A percentile compares a stretch with the other conserved stretches of the same genome.
phyloP scores from a whole-genome alignment of 1,140 invertebrate species.

The Phymorhynchus buccinoides region DNA sequence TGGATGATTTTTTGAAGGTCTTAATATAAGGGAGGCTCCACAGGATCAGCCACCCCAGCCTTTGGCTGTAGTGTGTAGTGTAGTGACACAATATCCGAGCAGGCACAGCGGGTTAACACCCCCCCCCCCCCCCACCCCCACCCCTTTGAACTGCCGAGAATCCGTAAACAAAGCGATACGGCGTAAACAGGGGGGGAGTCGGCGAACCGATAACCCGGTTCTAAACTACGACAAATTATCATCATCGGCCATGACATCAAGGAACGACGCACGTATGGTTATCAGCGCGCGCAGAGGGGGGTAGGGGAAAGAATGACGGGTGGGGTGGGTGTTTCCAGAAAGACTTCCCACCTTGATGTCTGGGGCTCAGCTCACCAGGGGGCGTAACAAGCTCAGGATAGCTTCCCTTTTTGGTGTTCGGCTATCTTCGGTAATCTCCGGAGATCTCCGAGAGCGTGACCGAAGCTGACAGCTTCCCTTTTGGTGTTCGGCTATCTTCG shows the following conservation, averaged over 20 bases:
- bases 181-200: slow-evolving; percentile 6
- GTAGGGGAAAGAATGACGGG: too few relatives aligned
- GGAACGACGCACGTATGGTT: slow-evolving; percentile 16
- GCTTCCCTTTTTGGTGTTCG: slow-evolving; percentile 18
- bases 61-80: too few relatives aligned
- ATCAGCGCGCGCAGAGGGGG: slow-evolving; percentile 24
- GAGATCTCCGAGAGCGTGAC: too few relatives aligned
- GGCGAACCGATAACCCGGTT: slow-evolving; percentile 18
- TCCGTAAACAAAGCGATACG: slow-evolving; percentile 33
- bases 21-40: too few relatives aligned
- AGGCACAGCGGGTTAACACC: background rate
- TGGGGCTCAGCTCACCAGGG: slow-evolving; percentile 4
- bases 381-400: slow-evolving; percentile 35
- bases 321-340: background rate
- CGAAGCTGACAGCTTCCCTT: slow-evolving; percentile 20
- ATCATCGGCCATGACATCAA: slow-evolving; percentile 38
- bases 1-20: too few relatives aligned
- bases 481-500: slow-evolving; percentile 18
- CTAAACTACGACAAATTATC: slow-evolving; percentile 40
- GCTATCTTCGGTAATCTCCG: slow-evolving; percentile 31
- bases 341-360: slow-evolving; percentile 17
- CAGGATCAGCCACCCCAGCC: too few relatives aligned
- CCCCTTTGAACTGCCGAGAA: slow-evolving; percentile 27
- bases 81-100: slow-evolving; percentile 8
- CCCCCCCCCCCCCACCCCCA: too few relatives aligned